Base-by-base conservation (phyloP, 2,113 vertebrate genomes). In the Pygoscelis antarcticus region DNA sequence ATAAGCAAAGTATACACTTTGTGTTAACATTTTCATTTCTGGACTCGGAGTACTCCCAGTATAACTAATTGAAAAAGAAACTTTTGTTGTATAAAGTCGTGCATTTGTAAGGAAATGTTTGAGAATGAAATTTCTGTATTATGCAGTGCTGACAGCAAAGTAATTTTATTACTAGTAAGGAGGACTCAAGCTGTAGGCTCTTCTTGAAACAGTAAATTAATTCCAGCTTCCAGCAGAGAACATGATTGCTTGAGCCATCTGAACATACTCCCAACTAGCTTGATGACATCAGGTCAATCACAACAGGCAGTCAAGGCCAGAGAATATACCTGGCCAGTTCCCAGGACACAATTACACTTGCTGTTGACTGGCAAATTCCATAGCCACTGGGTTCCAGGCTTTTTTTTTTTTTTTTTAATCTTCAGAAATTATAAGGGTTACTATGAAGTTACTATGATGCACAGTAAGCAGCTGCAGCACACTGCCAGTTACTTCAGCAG, bases 201-300 rank as follows among this genome's bases (percentile, higher is more conserved):
- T 75, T 92, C 64, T 55, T 75, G 74, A 84, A 84, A 64, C 23
- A 83, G 74, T 46, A 80, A 78, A 94, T 89, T 57, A 93, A 92
- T 93, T 76, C 40, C 70, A 87, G 60, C 64, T 97, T 90, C 92
- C 95, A 96, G 89, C 86, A 93, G 95, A 84, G 91, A 96, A 90
- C 20, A 75, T 5, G 58, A 96, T 27, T 68, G 19, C 70, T 57
- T 72, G 68, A 96, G 93, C 60, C 84, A 93, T 57, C 49, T 86
- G 61, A 91, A 75, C 52, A 55, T 26, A 8, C 34, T 68, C 55
- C 47, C 79, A 94, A 18, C 26, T 18, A 65, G 51, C 54, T 18
- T 44, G 55, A 88, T 90, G 85, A 83, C 69, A 95, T 40, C 62
- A 90, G 44, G 76, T 83, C 95, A 47, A 29, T 76, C 83, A 87